These are phyloP conservation scores for Palaemon carinicauda DNA, from an alignment of 1,140 invertebrate genomes.

Conservation along the genomic window DNA sequence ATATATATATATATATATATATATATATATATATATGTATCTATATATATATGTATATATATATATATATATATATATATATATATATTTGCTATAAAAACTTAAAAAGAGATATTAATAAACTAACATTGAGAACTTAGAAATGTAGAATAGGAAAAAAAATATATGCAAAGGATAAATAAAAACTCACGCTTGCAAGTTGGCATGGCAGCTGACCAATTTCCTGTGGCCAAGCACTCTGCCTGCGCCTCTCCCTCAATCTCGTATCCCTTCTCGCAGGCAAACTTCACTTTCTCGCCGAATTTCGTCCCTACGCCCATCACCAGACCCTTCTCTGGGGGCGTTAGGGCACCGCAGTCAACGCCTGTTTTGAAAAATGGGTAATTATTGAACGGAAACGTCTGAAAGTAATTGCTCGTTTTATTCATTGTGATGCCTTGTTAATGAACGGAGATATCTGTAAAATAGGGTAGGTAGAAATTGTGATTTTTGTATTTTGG, in stretches of 20 bases:
- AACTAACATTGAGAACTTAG: too few species aligned
- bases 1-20: neutral
- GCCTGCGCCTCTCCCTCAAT: constrained; percentile 60
- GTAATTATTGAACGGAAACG: neutral
- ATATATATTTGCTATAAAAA: too few species aligned
- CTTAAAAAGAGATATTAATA: too few species aligned
- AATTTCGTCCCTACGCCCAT: constrained; percentile 29
- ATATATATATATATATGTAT: constrained; percentile 25
- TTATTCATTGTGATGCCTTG: neutral
- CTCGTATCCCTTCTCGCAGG: constrained; percentile 62
- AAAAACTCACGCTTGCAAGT: constrained; percentile 59
- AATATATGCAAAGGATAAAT: too few species aligned
- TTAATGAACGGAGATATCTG: too few species aligned
- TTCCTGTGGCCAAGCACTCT: constrained; percentile 59
- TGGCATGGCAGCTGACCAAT: constrained; percentile 62
- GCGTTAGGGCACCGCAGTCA: constrained; percentile 18
- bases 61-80: neutral
- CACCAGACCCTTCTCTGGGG: neutral
- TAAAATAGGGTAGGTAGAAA: too few species aligned
- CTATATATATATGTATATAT: neutral
- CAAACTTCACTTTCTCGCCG: constrained; percentile 25
- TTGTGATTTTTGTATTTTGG: neutral
- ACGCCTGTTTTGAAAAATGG: neutral
- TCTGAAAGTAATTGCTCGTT: too few species aligned
- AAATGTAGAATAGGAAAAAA: neutral